Base-by-base conservation (phyloP, 1,140 invertebrate species). In the Pseudomyrmex dendroicus region DNA sequence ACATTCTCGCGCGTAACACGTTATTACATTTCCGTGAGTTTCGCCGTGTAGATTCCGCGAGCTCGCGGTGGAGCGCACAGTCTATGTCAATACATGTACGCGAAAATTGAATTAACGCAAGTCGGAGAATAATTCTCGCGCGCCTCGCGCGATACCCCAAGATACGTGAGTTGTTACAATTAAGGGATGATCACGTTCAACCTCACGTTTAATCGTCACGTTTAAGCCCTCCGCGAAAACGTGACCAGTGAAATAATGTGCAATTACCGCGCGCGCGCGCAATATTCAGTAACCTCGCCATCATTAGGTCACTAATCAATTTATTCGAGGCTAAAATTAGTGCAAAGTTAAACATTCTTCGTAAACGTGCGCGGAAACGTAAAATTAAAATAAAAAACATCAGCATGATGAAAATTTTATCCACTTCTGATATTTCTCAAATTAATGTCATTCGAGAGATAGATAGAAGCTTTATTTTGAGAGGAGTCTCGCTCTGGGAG, bases 131-230 rank as follows among this genome's bases (percentile, higher is more conserved):
- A 82, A 87, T 87, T 35, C 66, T 13, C 66, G 35, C 25, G 17
- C 22, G 48, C 59, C 66, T n/a, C 25, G 22, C 22, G 48, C 59
- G 62, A 82, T 67, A 62, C 64, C 35, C 54, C 72, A 74, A 67
- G 73, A 84, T 70, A 78, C 44, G 59, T 50, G 82, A 78, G 54
- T 67, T 73, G 72, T 64, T 80, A 68, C 35, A 84, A 87, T 88
- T 87, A 85, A 87, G 62, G 76, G 76, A 87, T 68, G 76, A 88
- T 88, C 83, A 83, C 83, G 87, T 85, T 88, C 73, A 70, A n/a
- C 70, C 59, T 50, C 76, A 54, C 35, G 59, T 84, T 88, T 77
- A 87, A 85, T 59, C 54, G 66, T 80, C 54, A 20, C 44, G 54
- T 70, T 80, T 80, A 80, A 80, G 22, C 46, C 35, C 54, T 17